These are phyloP conservation scores for Hemicordylus capensis DNA, from an alignment of 2,113 vertebrate genomes.

Conservation along the genomic window DNA sequence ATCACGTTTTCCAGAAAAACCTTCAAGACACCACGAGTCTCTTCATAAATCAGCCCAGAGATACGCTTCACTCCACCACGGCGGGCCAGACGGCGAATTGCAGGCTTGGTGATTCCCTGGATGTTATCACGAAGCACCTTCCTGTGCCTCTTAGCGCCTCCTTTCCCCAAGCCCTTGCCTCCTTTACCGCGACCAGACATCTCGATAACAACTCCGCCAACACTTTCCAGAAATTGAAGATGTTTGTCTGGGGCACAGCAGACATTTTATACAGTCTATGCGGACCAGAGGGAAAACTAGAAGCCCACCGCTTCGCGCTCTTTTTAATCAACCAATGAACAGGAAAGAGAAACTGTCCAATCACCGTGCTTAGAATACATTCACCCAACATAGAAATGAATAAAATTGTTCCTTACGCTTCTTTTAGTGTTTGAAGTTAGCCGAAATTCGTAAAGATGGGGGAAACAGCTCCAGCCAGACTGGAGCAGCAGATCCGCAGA, in stretches of 20 bases:
- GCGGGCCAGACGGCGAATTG: slow-evolving; percentile 7
- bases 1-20: slow-evolving; percentile 18
- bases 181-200: not conserved
- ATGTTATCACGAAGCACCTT: slow-evolving; percentile 15
- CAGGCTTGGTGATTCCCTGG: slow-evolving; percentile 4
- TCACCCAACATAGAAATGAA: too few species aligned
- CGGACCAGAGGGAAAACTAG: slow-evolving; percentile 22
- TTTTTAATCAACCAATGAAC: not conserved
- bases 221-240: too few species aligned
- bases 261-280: fast-evolving
- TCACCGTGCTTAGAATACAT: not conserved
- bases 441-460: too few species aligned
- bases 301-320: not conserved
- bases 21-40: not conserved
- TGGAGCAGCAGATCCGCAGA: too few species aligned
- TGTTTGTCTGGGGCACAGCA: fast-evolving
- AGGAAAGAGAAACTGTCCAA: not conserved
- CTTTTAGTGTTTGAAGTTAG: too few species aligned
- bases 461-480: too few species aligned
- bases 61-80: slow-evolving; percentile 2
- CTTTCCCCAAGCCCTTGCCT: slow-evolving; percentile 2
- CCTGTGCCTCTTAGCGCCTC: not conserved
- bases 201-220: fast-evolving
- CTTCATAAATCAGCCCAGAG: slow-evolving; percentile 19
- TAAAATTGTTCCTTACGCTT: too few species aligned